Conservation (phyloP, 1,140 invertebrate species). For the Hyphantria cunea region DNA sequence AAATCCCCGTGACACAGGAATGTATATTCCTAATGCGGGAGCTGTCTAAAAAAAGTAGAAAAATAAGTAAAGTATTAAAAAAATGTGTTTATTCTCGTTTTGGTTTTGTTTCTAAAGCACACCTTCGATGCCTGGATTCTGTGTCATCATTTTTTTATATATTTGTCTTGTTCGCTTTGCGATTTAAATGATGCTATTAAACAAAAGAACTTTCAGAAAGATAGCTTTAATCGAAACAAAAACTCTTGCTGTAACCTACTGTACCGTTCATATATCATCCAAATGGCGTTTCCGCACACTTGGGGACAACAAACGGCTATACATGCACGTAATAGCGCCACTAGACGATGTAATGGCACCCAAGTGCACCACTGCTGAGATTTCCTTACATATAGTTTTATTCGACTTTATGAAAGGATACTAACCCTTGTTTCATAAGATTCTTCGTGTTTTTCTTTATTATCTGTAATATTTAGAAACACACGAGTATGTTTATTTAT, state of each 20-base stretch:
- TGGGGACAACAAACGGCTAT: conserved; percentile 22
- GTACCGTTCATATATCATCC: conserved; percentile 10
- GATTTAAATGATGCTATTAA: no score
- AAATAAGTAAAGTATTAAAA: no score
- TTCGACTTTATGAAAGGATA: conserved; percentile 7
- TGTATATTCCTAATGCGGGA: neutral
- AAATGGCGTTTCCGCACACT: conserved; percentile 21
- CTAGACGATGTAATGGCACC: conserved; percentile 22
- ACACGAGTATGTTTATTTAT: no score
- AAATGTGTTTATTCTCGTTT: no score
- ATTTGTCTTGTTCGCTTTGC: no score
- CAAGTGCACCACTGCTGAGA: conserved; percentile 19
- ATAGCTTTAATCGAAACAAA: neutral
- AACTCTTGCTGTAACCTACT: neutral
- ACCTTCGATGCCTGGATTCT: neutral
- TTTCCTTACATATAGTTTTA: conserved; percentile 18
- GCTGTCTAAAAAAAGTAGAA: no score
- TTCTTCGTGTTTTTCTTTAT: neutral
- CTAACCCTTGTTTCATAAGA: neutral
- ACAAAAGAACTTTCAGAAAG: no score
- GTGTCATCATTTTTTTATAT: no score
- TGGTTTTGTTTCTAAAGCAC: neutral
- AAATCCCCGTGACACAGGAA: neutral
- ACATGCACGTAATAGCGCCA: conserved; percentile 21
- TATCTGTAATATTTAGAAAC: no score